Percentiles rank a stretch among this genome's conserved stretches.
Evolutionary conservation across 2,797 vertebrate genomes (phyloP).

Genomic region (Melanitta fusca): DNA sequence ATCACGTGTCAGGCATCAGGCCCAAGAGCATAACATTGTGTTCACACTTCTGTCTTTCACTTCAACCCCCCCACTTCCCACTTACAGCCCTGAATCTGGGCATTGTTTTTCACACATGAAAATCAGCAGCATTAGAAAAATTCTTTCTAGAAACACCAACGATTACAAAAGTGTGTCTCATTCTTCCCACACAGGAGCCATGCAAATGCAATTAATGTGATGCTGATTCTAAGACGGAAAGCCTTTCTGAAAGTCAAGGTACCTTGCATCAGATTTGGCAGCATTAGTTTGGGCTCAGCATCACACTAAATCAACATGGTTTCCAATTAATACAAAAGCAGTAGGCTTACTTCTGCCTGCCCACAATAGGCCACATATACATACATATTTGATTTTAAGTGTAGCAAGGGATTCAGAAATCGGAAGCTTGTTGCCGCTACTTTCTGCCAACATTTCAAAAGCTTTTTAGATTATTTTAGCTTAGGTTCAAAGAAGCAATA

Average conservation of each 20-base stretch:
- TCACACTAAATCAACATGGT: background rate
- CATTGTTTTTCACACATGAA: slow-evolving; percentile 56
- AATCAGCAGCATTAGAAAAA: slow-evolving; percentile 50
- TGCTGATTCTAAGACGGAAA: background rate
- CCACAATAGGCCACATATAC: background rate
- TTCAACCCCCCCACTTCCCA: slow-evolving; percentile 3
- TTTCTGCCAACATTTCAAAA: background rate
- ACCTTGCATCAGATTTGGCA: background rate
- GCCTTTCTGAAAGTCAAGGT: background rate
- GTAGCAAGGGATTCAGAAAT: background rate
- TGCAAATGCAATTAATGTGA: background rate
- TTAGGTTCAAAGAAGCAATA: background rate
- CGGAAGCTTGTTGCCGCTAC: background rate
- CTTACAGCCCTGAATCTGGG: slow-evolving; percentile 7
- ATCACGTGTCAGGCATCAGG: background rate
- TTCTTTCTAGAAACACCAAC: slow-evolving; percentile 35
- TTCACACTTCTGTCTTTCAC: slow-evolving; percentile 21
- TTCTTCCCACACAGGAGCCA: slow-evolving; percentile 27
- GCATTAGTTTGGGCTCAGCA: background rate
- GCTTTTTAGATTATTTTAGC: background rate
- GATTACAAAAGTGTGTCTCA: background rate
- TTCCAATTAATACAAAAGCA: background rate
- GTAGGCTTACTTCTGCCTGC: background rate
- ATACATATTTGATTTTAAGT: background rate
- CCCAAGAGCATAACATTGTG: background rate